Conservation (phyloP, 2,797 vertebrate species). For the Hirundo rustica region DNA sequence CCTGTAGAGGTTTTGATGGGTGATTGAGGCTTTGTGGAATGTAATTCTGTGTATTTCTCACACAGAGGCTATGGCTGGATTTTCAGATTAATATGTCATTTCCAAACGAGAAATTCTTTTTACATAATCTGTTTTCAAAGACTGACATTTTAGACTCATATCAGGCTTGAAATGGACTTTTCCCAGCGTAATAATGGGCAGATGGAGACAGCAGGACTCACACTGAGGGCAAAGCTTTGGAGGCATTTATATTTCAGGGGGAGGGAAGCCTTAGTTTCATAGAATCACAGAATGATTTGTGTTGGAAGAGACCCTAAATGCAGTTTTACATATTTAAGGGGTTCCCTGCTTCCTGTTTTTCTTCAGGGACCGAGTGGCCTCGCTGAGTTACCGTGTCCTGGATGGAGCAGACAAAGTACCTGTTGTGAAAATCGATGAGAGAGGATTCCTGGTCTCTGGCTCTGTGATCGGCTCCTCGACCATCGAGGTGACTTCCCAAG, state of each 20-base stretch:
- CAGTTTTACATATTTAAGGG: neutral
- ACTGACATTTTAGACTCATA: neutral
- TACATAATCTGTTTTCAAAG: neutral
- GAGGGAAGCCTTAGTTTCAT: neutral
- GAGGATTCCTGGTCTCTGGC: constrained; percentile 85
- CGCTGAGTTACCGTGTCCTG: constrained; percentile 84
- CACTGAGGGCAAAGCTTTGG: neutral
- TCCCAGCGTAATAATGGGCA: neutral
- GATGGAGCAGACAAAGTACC: constrained; percentile 80
- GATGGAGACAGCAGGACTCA: neutral
- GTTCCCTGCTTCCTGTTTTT: neutral
- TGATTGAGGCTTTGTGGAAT: neutral
- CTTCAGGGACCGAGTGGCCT: constrained; percentile 83
- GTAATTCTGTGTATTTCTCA: neutral
- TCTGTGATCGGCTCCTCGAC: constrained; percentile 83
- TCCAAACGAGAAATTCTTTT: neutral
- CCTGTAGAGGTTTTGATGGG: neutral
- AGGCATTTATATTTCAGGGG: neutral
- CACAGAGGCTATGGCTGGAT: neutral
- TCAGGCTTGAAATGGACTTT: neutral
- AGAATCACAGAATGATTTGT: neutral
- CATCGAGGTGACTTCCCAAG: constrained; percentile 87
- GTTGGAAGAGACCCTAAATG: neutral
- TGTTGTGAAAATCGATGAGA: constrained; percentile 84
- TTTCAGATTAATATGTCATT: constrained; percentile 17